Base-by-base conservation (phyloP, 2,888 invertebrate species). In the Zhuqinia jingwanae region DNA sequence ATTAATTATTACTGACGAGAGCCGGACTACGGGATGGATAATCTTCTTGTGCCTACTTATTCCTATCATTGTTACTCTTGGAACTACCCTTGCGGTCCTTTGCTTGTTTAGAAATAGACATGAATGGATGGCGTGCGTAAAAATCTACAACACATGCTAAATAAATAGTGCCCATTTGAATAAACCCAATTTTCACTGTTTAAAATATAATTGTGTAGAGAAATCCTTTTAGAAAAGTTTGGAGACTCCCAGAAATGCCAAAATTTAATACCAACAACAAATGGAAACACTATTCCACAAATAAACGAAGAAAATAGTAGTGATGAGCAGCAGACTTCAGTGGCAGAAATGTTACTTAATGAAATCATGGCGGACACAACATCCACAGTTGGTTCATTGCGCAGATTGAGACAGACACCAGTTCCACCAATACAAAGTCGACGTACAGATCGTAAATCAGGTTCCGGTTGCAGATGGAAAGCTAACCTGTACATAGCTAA, bases 71-170 rank as follows among this genome's bases (percentile, higher is more conserved):
- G 68, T 50, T 5, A 85, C 87, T 20, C 65, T 88, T 8, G 15
- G 85, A 5, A 80, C 85, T 1, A 11, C 83, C 0, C 15, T 89
- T 20, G 78, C 73, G 0, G 86, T 89, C n/a, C 65, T 87, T 1
- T 42, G 80, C 11, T 42, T 88, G 5, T 89, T 87, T 84, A 78
- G 79, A 50, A 88, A 88, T 85, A 11, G 89, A 8, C 89, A 89
- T 82, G 73, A 81, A 47, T 89, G 89, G 89, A 73, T 89, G 68
- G 88, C 73, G 89, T 89, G 81, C 42, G 63, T 17, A 11, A 47
- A 47, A 8, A n/a, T n/a, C n/a, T n/a, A n/a, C n/a, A n/a, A n/a
- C n/a, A n/a, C n/a, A n/a, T n/a, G n/a, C n/a, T n/a, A n/a, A n/a
- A n/a, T n/a, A n/a, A n/a, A n/a, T n/a, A n/a, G n/a, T n/a, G n/a